Percentiles rank a stretch among this genome's conserved stretches.
Conservation (phyloP, 2,888 invertebrate genomes). For the Zonitis immaculata region DNA sequence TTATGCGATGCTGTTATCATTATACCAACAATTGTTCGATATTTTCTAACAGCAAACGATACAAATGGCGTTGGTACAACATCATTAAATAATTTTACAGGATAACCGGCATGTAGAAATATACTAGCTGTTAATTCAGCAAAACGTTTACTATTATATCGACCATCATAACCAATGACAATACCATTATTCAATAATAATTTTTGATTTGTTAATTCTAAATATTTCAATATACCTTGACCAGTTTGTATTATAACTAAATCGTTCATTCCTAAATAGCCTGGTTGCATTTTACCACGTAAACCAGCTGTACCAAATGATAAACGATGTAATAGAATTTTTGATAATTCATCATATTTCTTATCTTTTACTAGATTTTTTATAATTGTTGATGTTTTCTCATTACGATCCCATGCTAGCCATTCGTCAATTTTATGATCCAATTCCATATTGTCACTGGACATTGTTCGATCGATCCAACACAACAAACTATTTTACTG, state of each 20-base stretch:
- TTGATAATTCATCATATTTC: slow-evolving; percentile 57
- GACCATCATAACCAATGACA: slow-evolving; percentile 88
- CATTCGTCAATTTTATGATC: slow-evolving; percentile 67
- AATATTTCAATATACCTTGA: slow-evolving; percentile 79
- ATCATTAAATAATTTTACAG: slow-evolving; percentile 73
- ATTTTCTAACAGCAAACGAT: slow-evolving; percentile 74
- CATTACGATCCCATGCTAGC: slow-evolving; percentile 73
- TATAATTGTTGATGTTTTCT: slow-evolving; percentile 61
- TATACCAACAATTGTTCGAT: slow-evolving; percentile 80
- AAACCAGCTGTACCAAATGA: slow-evolving; percentile 93
- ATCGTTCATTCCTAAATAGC: slow-evolving; percentile 93
- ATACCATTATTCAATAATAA: slow-evolving; percentile 64
- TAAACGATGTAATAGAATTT: slow-evolving; percentile 65
- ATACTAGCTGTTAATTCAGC: slow-evolving; percentile 83
- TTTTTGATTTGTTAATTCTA: slow-evolving; percentile 57
- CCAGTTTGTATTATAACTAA: slow-evolving; percentile 91
- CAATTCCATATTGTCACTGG: slow-evolving; percentile 53
- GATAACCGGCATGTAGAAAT: slow-evolving; percentile 62
- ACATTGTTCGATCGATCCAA: not conserved
- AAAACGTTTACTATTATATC: slow-evolving; percentile 87
- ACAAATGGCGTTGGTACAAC: slow-evolving; percentile 92
- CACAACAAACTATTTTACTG: too few species aligned
- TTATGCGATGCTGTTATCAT: slow-evolving; percentile 99
- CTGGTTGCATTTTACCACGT: slow-evolving; percentile 88
- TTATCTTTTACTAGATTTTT: slow-evolving; percentile 53